Conservation (phyloP, 30 jellyfish, hydroid and myxozoan genomes). For the Turritopsis rubra region DNA sequence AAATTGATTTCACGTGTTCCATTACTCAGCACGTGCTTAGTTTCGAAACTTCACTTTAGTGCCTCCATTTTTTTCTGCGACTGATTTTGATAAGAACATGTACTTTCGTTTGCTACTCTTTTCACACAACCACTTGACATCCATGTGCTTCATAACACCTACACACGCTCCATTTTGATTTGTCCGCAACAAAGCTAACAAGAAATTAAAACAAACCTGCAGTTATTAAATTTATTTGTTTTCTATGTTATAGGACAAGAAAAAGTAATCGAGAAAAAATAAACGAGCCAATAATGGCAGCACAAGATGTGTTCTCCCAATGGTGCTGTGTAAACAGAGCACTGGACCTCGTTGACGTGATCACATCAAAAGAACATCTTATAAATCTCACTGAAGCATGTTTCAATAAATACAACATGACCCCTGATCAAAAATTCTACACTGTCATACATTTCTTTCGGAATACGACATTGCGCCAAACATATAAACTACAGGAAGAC, state of each 20-base stretch:
- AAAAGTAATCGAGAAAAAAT: background rate
- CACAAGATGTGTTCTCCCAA: background rate
- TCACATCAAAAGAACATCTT: background rate
- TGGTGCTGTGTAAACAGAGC: conserved; percentile 12
- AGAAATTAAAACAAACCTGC: too few species aligned
- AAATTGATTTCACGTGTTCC: too few species aligned
- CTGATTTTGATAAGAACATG: too few species aligned
- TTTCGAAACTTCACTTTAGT: too few species aligned
- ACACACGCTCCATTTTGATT: too few species aligned
- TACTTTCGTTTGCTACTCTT: too few species aligned
- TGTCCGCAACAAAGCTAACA: too few species aligned
- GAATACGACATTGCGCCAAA: background rate
- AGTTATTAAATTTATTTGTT: background rate
- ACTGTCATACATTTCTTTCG: background rate
- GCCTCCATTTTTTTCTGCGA: too few species aligned
- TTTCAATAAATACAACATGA: background rate
- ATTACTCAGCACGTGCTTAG: too few species aligned
- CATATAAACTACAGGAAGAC: background rate
- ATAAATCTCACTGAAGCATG: background rate
- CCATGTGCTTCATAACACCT: too few species aligned
- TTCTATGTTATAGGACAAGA: background rate
- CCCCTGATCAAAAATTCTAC: background rate
- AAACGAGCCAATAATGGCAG: background rate
- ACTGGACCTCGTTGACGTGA: background rate
- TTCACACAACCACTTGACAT: too few species aligned